phyloP scores from a whole-genome alignment of 2,113 vertebrate species.

The Parus major region DNA sequence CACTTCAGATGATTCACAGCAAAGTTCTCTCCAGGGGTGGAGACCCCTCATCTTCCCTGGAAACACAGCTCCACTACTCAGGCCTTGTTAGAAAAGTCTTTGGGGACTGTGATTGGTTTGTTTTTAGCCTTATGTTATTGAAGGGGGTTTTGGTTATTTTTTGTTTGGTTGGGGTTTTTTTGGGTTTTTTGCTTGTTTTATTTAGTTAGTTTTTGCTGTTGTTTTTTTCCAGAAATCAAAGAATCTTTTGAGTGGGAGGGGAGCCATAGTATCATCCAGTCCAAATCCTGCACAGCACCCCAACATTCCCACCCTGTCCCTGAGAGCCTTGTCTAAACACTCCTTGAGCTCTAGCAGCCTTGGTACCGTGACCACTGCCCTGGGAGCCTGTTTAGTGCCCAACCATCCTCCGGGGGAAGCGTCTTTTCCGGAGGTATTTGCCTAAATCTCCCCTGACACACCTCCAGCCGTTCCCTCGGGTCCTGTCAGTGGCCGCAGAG shows the following conservation, averaged over 20 bases:
- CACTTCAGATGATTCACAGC: rapidly evolving
- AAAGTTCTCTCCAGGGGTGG: rapidly evolving
- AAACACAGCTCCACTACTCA: too few relatives aligned
- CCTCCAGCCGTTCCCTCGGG: neutral
- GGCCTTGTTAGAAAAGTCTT: too few relatives aligned
- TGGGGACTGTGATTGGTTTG: neutral
- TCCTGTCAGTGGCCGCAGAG: neutral
- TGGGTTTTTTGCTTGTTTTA: neutral
- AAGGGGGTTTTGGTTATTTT: rapidly evolving
- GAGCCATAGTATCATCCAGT: neutral
- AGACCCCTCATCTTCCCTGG: neutral
- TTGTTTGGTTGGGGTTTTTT: neutral
- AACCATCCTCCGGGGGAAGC: neutral
- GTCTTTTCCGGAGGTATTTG: neutral
- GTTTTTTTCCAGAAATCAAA: neutral
- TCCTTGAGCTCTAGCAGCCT: neutral
- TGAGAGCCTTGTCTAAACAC: neutral
- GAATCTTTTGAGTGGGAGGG: neutral
- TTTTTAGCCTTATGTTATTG: neutral
- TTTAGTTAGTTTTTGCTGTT: neutral
- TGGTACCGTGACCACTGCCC: neutral
- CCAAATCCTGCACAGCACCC: neutral
- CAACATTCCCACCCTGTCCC: neutral
- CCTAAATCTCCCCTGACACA: neutral
- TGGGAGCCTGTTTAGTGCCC: neutral